Conservation (phyloP, 2,888 invertebrate species). For the Cantharis lateralis region DNA sequence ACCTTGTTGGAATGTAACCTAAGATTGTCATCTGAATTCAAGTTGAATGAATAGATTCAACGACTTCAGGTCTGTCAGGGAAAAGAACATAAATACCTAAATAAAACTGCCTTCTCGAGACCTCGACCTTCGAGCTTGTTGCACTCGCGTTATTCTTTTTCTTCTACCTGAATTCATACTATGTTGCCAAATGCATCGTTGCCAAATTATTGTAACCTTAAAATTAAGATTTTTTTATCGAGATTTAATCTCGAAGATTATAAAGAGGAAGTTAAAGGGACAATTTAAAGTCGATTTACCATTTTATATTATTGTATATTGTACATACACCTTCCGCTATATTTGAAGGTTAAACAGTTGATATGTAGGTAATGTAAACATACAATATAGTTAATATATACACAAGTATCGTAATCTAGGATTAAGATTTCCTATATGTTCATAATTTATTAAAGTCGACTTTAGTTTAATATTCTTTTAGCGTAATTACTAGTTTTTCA, state of each 20-base stretch:
- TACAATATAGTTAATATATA: background rate
- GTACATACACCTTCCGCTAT: background rate
- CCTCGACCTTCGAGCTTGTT: constrained; percentile 30
- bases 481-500: background rate
- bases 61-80: constrained; percentile 39
- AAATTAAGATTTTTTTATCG: background rate
- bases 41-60: constrained; percentile 42
- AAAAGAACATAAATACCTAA: constrained; percentile 32
- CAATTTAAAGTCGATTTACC: background rate
- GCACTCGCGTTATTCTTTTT: constrained; percentile 26
- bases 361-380: background rate
- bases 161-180: constrained; percentile 23
- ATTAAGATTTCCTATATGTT: background rate
- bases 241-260: background rate
- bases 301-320: background rate
- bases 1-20: constrained; percentile 41
- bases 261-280: background rate
- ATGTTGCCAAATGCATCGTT: constrained; percentile 21
- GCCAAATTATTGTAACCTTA: constrained; percentile 5
- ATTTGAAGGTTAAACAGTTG: background rate
- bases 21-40: constrained; percentile 44
- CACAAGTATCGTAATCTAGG: background rate
- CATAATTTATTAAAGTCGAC: background rate
- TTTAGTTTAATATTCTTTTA: background rate
- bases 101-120: constrained; percentile 28